Evolutionary conservation across 2,113 vertebrate genomes (phyloP), one percentile per base, ranked within the genome.

Genomic region (Nycticryphes semicollaris): DNA sequence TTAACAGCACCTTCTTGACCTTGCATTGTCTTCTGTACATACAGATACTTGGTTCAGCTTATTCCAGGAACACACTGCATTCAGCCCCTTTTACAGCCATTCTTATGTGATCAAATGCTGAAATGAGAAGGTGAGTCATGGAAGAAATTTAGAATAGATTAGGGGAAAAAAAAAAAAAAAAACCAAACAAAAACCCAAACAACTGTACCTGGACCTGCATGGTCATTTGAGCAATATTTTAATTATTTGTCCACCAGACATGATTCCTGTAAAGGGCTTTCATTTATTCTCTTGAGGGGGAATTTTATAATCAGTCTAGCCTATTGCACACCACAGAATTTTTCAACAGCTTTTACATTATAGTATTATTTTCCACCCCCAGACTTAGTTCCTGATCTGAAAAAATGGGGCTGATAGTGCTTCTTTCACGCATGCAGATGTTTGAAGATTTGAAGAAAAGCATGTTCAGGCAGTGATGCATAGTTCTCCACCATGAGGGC

Each of bases 101-200:
- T 64, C 35, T 33, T 51, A 15, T 3, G 0, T 35, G 47, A 75
- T 24, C 10, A 1, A 78, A 53, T 23, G 33, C 5, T 41, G 10
- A 68, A 64, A 51, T 12, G 18, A 69, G 81, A 66, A 84, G 35
- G 4, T 21, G 33, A 6, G 22, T 27, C 22, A 7, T 30, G 31
- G 19, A 13, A 73, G 68, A 93, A 77, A 64, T 62, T 62, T 35
- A 12, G 37, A 89, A 54, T 24, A 53, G 21, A 53, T n/a, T 16
- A 2, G 25, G 37, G 5, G 12, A 9, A 2, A 0, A 0, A 6
- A n/a, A n/a, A n/a, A n/a, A n/a, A n/a, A n/a, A n/a, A n/a, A n/a
- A n/a, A n/a, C n/a, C n/a, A n/a, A n/a, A n/a, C n/a, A 27, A 8
- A 4, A 4, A 6, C 21, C 23, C 39, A 28, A 22, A 68, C 28